Conservation (phyloP, 2,113 vertebrate genomes). For the Mixornis gularis region DNA sequence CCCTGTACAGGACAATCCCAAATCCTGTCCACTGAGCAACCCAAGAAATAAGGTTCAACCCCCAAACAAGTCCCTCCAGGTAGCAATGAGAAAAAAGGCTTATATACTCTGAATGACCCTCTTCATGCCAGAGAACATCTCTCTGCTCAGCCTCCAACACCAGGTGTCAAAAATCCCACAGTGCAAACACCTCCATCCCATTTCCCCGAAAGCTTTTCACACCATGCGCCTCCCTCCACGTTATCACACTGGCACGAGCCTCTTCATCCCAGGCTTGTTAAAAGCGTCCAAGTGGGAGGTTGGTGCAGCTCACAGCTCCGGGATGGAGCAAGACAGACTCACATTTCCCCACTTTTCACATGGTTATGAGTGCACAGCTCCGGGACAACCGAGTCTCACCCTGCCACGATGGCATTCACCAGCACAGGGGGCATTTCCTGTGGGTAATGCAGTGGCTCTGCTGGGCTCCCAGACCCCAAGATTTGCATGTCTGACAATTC, state of each 20-base stretch:
- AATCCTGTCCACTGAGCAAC: neutral
- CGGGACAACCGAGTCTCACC: fast-evolving
- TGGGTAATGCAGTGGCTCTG: fast-evolving
- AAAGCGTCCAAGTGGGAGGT: neutral
- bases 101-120: neutral
- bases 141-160: neutral
- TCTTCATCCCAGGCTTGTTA: neutral
- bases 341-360: neutral
- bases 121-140: neutral
- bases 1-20: neutral
- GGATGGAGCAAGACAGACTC: neutral
- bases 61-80: neutral
- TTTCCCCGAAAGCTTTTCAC: neutral
- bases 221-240: fast-evolving
- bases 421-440: neutral
- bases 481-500: neutral
- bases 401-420: fast-evolving
- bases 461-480: neutral
- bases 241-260: neutral
- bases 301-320: fast-evolving
- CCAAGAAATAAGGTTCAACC: neutral
- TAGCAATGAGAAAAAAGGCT: neutral
- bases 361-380: neutral
- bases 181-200: fast-evolving
- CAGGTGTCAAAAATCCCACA: neutral